Conservation (phyloP, 1,140 invertebrate species). For the Micrasema longulum region DNA sequence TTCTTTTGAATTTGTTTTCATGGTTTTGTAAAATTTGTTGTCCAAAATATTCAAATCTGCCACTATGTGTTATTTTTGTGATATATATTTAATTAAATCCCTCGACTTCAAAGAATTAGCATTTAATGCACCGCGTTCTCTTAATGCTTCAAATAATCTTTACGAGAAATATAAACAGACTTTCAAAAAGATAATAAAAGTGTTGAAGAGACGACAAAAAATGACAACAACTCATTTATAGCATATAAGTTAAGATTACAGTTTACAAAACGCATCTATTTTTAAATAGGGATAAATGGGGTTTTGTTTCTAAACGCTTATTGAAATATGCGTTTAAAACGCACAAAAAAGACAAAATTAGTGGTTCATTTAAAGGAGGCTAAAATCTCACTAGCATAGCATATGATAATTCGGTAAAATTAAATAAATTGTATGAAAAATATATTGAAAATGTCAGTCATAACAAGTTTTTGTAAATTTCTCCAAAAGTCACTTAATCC, state of each 20-base stretch:
- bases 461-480: background rate
- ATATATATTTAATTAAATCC: background rate
- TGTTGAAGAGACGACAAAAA: background rate
- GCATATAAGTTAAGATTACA: background rate
- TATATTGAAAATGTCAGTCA: background rate
- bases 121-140: background rate
- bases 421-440: background rate
- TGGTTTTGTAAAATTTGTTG: background rate
- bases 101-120: background rate
- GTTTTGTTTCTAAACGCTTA: background rate
- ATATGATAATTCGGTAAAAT: background rate
- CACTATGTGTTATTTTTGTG: background rate
- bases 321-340: constrained; percentile 5
- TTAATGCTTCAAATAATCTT: background rate
- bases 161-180: background rate
- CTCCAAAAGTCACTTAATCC: background rate
- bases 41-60: background rate
- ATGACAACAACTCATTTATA: background rate
- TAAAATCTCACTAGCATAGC: background rate
- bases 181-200: background rate
- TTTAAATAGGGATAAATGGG: background rate
- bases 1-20: background rate
- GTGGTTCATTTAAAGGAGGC: background rate
- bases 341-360: background rate
- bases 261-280: background rate